Evolutionary conservation across 2,797 vertebrate species (phyloP).

Genomic region (Gymnothorax javanicus): DNA sequence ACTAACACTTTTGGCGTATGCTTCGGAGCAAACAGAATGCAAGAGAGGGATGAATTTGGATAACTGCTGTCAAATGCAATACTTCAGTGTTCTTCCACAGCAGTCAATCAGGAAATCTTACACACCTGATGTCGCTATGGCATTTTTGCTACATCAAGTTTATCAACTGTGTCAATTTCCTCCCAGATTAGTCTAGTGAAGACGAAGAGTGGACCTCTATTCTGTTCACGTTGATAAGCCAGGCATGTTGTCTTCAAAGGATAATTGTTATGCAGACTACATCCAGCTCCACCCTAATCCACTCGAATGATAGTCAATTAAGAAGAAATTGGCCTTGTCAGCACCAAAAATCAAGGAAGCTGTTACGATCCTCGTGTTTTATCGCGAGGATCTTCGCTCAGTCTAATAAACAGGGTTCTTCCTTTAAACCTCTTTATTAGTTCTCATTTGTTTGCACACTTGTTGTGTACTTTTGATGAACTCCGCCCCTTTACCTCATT

Average conservation of each 20-base stretch:
- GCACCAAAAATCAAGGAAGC: slow-evolving; percentile 25
- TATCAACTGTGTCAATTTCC: background rate
- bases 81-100: background rate
- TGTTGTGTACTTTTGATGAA: too few species aligned
- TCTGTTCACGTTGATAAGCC: background rate
- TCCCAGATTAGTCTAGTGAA: background rate
- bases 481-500: too few species aligned
- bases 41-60: background rate
- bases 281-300: background rate
- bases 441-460: too few species aligned
- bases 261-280: background rate
- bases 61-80: background rate
- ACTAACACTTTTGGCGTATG: background rate
- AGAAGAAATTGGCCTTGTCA: background rate
- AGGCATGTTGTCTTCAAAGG: background rate
- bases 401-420: too few species aligned
- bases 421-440: too few species aligned
- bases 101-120: background rate
- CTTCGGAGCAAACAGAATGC: background rate
- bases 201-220: background rate
- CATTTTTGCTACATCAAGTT: background rate
- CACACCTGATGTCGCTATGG: background rate
- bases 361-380: too few species aligned
- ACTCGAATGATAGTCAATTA: background rate
- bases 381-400: too few species aligned